Percentiles rank a stretch among this genome's conserved stretches.
Evolutionary conservation across 2,888 invertebrate species (phyloP).

Genomic region (Oeneis ivallda): DNA sequence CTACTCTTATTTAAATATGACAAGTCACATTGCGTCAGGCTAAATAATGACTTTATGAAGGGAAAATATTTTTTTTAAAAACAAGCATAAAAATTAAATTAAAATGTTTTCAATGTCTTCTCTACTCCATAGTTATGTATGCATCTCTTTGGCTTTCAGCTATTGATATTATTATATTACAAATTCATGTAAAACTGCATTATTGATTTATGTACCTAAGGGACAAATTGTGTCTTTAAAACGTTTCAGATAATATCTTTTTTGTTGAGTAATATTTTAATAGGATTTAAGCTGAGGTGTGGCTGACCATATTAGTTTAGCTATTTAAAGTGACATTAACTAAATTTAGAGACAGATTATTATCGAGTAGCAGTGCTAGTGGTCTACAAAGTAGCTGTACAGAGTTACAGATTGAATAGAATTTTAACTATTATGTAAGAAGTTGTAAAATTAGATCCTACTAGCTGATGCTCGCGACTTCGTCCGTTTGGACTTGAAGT

Average conservation of each 20-base stretch:
- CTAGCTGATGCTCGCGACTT: no score
- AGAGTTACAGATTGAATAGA: conserved; percentile 1
- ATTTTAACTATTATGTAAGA: background rate
- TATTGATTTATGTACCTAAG: conserved; percentile 20
- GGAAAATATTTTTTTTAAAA: no score
- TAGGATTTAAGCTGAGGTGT: conserved; percentile 13
- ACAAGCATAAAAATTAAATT: no score
- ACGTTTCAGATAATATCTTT: conserved; percentile 20
- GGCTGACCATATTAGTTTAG: conserved; percentile 19
- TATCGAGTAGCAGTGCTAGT: background rate
- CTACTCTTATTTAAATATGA: no score
- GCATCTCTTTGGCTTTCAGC: background rate
- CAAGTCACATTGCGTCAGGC: no score
- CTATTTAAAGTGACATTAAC: conserved; percentile 12
- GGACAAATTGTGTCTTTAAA: conserved; percentile 22
- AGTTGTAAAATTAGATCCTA: no score
- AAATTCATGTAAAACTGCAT: conserved; percentile 9
- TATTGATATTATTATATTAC: conserved; percentile 6
- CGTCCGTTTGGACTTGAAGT: no score
- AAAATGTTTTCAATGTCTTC: background rate
- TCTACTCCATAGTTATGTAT: background rate
- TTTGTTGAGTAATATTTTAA: conserved; percentile 19
- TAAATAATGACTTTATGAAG: no score
- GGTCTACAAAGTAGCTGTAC: no score
- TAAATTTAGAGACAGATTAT: conserved; percentile 19